A percentile compares a stretch with the other conserved stretches of the same genome.
Conservation (phyloP, 2,113 vertebrate species). For the Nymphicus hollandicus region DNA sequence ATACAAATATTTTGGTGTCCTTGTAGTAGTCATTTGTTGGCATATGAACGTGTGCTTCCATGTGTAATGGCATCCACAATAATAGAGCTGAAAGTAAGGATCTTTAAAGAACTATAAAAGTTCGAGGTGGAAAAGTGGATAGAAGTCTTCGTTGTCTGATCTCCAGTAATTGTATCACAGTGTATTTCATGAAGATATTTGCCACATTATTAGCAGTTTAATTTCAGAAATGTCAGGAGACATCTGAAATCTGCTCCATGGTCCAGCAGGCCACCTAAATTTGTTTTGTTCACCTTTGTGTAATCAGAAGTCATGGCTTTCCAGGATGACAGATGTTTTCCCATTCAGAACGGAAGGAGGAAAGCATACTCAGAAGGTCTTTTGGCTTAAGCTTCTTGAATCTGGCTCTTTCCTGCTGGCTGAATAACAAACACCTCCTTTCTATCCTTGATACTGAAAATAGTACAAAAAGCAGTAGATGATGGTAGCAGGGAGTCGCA, state of each 20-base stretch:
- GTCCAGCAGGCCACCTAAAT: neutral
- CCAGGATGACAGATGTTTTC: neutral
- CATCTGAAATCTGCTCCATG: neutral
- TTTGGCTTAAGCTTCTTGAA: neutral
- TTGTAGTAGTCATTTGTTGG: neutral
- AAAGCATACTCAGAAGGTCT: neutral
- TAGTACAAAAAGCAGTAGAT: neutral
- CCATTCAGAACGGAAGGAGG: fast-evolving
- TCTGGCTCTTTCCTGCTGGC: neutral
- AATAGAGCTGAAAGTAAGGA: neutral
- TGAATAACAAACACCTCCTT: neutral
- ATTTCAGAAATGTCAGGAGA: neutral
- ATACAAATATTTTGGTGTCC: neutral
- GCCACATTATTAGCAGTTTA: neutral
- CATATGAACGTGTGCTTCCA: fast-evolving
- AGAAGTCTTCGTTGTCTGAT: neutral
- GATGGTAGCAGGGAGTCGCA: neutral
- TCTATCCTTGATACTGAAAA: neutral
- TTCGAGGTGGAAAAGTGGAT: neutral
- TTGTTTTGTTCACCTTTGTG: neutral
- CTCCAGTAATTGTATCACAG: neutral
- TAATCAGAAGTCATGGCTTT: neutral
- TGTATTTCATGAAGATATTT: neutral
- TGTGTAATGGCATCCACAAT: neutral
- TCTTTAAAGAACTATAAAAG: neutral